Percentiles rank a stretch among this genome's conserved stretches.
Conservation (phyloP, 1,140 invertebrate species). For the Drosophila ficusphila region DNA sequence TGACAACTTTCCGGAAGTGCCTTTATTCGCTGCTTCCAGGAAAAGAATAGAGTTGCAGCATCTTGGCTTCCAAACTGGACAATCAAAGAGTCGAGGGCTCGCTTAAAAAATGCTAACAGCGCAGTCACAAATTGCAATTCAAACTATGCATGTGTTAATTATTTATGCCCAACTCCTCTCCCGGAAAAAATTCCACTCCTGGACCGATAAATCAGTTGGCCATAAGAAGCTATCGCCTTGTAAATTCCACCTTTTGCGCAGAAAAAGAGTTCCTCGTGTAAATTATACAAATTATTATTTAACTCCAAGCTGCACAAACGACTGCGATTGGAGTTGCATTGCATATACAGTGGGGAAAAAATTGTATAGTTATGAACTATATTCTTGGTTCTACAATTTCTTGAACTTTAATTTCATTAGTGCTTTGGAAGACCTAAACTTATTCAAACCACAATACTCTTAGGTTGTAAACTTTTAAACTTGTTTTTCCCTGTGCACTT, state of each 20-base stretch:
- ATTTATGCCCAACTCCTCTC: constrained; percentile 51
- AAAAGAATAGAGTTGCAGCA: constrained; percentile 25
- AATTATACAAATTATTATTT: constrained; percentile 83
- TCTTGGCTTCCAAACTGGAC: constrained; percentile 21
- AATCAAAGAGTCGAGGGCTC: constrained; percentile 54
- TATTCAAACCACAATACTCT: no score
- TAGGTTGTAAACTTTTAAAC: not conserved
- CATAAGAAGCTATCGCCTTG: constrained; percentile 53
- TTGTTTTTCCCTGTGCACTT: not conserved
- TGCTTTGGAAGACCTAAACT: no score
- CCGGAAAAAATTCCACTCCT: constrained; percentile 25
- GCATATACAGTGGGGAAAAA: constrained; percentile 7
- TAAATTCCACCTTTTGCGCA: constrained; percentile 40
- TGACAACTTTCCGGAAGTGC: constrained; percentile 30
- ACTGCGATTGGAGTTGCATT: constrained; percentile 5
- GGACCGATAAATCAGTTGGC: constrained; percentile 38
- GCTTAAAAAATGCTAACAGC: constrained; percentile 43
- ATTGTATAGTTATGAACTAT: no score
- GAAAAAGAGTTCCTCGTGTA: constrained; percentile 53
- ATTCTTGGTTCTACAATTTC: no score
- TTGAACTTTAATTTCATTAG: no score
- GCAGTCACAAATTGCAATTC: constrained; percentile 45
- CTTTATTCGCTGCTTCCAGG: constrained; percentile 9
- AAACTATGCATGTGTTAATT: constrained; percentile 75
- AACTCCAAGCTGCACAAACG: constrained; percentile 26